Base-by-base conservation (phyloP, 2,113 vertebrate genomes). In the Engraulis encrasicolus region DNA sequence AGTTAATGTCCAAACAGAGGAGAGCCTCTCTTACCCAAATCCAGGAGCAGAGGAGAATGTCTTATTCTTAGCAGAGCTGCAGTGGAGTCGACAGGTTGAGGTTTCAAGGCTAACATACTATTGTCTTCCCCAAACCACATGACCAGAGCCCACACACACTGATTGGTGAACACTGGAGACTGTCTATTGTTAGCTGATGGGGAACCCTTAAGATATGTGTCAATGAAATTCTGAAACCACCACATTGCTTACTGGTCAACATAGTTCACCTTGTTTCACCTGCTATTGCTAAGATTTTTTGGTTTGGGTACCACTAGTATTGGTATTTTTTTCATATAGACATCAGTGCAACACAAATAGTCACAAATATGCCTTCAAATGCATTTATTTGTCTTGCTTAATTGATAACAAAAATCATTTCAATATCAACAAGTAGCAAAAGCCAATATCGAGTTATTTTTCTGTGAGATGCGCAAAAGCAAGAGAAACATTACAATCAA, bases 141-240 rank as follows among this genome's bases (percentile, higher is more conserved):
- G 94, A 95, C 90, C 83, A 61, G 37, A 36, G 66, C 45, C 18
- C 79, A 90, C 92, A 90, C 79, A 90, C 92, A 90, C 91, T 91
- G 88, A 90, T 86, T 89, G 88, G 58, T 61, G 78, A 84, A 77
- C 20, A 50, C 78, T 48, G 54, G 84, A 84, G 85, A 82, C 78
- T 77, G 87, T 88, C 92, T 94, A 94, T 93, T 94, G 93, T 94
- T 94, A 93, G 93, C 86, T 86, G n/a, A 80, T 81, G 84, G 86
- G 78, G 81, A 78, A 40, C 84, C 85, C 19, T 81, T 74, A 78
- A 82, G 78, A 87, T 85, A 84, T 45, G 82, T 87, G 81, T 87
- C 86, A 86, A 50, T 87, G 79, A 86, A 89, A 82, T 87, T 86
- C 84, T 74, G 81, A 89, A 89, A 87, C 52, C n/a, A 48, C 52